Evolutionary conservation across 2,113 vertebrate species (phyloP).

Genomic region (Calyptommatus sinebrachiatus): DNA sequence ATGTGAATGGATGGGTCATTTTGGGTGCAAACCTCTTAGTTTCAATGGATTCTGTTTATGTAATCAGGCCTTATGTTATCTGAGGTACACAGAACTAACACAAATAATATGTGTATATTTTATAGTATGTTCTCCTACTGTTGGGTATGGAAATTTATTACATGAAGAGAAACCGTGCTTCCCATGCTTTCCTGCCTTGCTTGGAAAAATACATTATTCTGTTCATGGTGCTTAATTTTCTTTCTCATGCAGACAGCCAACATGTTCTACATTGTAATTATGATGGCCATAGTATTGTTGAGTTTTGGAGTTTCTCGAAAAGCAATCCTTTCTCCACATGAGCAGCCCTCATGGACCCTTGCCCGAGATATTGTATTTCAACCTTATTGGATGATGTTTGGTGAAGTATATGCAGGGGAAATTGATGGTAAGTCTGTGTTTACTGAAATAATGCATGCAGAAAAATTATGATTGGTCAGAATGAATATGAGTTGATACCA

Average conservation of each 20-base stretch:
- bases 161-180: not conserved
- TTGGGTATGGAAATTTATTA: not conserved
- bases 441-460: not conserved
- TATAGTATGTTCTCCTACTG: not conserved
- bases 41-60: not conserved
- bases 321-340: slow-evolving; percentile 87
- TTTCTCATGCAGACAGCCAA: slow-evolving; percentile 81
- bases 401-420: slow-evolving; percentile 91
- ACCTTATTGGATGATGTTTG: slow-evolving; percentile 98
- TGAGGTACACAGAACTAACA: not conserved
- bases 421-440: slow-evolving; percentile 81
- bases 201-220: not conserved
- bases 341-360: slow-evolving; percentile 87
- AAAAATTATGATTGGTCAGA: not conserved
- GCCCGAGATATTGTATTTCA: slow-evolving; percentile 90
- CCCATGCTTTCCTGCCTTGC: not conserved
- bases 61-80: not conserved
- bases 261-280: slow-evolving; percentile 97
- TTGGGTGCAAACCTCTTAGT: not conserved
- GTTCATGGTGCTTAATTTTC: not conserved
- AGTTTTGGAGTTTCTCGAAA: slow-evolving; percentile 94
- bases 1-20: not conserved
- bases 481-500: not conserved
- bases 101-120: not conserved
- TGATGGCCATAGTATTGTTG: slow-evolving; percentile 94